Evolutionary conservation across 1,140 invertebrate genomes (phyloP).

Genomic region (Meloidogyne hapla): DNA sequence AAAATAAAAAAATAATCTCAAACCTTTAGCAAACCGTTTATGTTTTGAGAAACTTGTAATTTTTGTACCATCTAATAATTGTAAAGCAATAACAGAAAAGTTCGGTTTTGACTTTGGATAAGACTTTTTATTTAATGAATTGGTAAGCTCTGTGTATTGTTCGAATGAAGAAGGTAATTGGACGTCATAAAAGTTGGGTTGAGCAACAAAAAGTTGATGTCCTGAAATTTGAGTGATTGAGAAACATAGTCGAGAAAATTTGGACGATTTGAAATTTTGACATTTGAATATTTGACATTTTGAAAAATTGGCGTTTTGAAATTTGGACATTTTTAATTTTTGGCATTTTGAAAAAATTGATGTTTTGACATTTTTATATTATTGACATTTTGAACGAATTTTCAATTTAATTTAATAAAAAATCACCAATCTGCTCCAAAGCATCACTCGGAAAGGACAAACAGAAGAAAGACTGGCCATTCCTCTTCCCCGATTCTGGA

Average conservation of each 20-base stretch:
- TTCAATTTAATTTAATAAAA: background rate
- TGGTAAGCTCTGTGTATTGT: constrained; percentile 31
- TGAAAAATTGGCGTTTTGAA: no score
- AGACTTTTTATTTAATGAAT: constrained; percentile 29
- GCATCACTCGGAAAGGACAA: constrained; percentile 72
- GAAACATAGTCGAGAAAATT: no score
- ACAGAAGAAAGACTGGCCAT: constrained; percentile 85
- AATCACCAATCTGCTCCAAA: constrained; percentile 73
- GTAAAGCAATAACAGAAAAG: constrained; percentile 29
- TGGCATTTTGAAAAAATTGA: no score
- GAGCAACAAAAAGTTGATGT: constrained; percentile 23
- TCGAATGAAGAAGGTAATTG: constrained; percentile 34
- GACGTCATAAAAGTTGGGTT: constrained; percentile 34
- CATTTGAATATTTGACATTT: no score
- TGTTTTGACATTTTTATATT: no score
- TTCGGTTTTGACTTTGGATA: constrained; percentile 6
- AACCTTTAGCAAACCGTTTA: constrained; percentile 45
- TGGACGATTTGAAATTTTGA: no score
- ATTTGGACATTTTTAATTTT: no score
- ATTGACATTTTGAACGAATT: background rate
- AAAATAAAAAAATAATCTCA: background rate
- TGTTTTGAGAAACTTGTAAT: constrained; percentile 45
- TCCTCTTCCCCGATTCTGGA: constrained; percentile 66
- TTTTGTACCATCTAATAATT: constrained; percentile 11
- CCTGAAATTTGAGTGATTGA: constrained; percentile 22